Evolutionary conservation across 1,140 invertebrate genomes (phyloP), one percentile per base, ranked within the genome.

Genomic region (Heterodera schachtii): DNA sequence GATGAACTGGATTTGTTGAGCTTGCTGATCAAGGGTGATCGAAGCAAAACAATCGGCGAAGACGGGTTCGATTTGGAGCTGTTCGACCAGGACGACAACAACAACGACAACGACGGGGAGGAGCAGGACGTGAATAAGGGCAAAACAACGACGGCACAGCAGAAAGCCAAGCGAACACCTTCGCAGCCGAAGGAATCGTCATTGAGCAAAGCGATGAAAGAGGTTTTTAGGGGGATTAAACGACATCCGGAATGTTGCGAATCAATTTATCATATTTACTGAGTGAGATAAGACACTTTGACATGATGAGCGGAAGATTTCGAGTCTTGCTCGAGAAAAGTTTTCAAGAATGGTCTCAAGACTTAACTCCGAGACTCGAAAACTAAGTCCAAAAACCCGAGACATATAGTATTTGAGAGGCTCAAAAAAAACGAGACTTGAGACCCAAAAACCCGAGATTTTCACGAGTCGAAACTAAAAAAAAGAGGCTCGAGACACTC

Each of bases 391-490:
- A 31, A 31, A 31, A 31, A 31, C 1, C 1, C 31, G 31, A 31
- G 31, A 31, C 31, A 0, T 31, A 31, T 0, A 31, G 0, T 31
- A 31, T 31, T 31, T 1, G n/a, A n/a, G n/a, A n/a, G n/a, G n/a
- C n/a, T n/a, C n/a, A n/a, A n/a, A 31, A 31, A 31, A 31, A 31
- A 0, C 31, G 31, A 31, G 31, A 31, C 31, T n/a, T n/a, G n/a
- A n/a, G n/a, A n/a, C 31, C 31, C 0, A 31, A 31, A 31, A 31
- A 31, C 31, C 31, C 31, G 31, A 31, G 67, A 69, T 0, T 43
- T 93, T 94, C 93, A 93, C 93, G 93, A 93, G 93, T 93, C 93
- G 93, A 93, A 93, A 94, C 94, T 94, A 93, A 93, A 94, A 94
- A 6, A n/a, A n/a, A n/a, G n/a, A n/a, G n/a, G n/a, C n/a, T n/a